A percentile compares a stretch with the other conserved stretches of the same genome.
Conservation (phyloP, 2,888 invertebrate genomes). For the Erebia aethiops region DNA sequence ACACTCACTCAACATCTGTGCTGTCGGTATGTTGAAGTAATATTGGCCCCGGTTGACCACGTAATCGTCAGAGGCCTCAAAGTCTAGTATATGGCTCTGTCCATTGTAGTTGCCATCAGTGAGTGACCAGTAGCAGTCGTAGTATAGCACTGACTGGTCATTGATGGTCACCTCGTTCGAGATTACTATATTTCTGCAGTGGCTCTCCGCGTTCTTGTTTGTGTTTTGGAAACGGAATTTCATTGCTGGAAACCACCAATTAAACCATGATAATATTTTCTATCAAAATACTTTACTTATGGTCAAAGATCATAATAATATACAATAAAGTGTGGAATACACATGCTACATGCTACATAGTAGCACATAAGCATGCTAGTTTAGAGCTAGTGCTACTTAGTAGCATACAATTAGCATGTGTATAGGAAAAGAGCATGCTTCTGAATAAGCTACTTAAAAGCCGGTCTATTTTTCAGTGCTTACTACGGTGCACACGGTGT, state of each 20-base stretch:
- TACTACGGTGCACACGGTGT: no score
- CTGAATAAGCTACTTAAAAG: no score
- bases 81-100: slow-evolving; percentile 68
- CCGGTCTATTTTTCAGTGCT: no score
- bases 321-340: no score
- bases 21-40: slow-evolving; percentile 72
- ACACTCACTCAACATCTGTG: slow-evolving; percentile 72
- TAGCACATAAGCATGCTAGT: no score
- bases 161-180: slow-evolving; percentile 65
- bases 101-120: slow-evolving; percentile 58
- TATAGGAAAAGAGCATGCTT: no score
- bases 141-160: slow-evolving; percentile 70
- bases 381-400: no score
- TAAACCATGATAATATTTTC: neutral
- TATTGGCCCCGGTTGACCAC: slow-evolving; percentile 67
- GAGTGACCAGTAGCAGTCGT: slow-evolving; percentile 73
- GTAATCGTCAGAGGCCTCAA: slow-evolving; percentile 67
- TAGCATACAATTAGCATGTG: no score
- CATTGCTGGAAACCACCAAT: slow-evolving; percentile 62
- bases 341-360: no score
- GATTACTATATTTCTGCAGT: slow-evolving; percentile 71
- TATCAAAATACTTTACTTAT: no score
- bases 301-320: no score
- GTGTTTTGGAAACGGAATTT: slow-evolving; percentile 67
- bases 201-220: slow-evolving; percentile 53